These are phyloP conservation scores for Notospermus geniculatus DNA, from an alignment of 1,140 invertebrate genomes.

Conservation along the genomic window DNA sequence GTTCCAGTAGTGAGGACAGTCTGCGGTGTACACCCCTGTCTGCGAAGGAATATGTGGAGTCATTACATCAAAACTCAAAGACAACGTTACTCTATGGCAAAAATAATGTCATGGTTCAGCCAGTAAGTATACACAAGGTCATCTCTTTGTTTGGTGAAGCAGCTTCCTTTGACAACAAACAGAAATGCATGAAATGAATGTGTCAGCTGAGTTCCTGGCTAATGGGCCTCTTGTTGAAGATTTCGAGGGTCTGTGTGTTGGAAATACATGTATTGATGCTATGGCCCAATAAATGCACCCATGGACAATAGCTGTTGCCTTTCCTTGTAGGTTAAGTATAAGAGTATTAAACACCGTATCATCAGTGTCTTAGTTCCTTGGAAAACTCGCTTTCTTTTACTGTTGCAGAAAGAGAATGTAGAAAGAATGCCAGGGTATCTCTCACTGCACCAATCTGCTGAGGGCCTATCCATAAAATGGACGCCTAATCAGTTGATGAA, in stretches of 20 bases:
- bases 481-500: constrained; percentile 90
- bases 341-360: no score
- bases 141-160: no score
- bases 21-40: constrained; percentile 51
- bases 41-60: constrained; percentile 91
- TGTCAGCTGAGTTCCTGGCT: no score
- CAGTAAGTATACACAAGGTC: no score
- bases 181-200: no score
- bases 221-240: no score
- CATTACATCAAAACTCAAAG: constrained; percentile 87
- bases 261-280: no score
- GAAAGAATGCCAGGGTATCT: constrained; percentile 82
- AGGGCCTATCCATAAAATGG: constrained; percentile 63
- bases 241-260: no score
- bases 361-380: neutral
- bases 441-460: constrained; percentile 78
- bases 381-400: neutral
- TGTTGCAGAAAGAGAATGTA: constrained; percentile 69
- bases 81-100: constrained; percentile 93
- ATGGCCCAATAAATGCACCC: no score
- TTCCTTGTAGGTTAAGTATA: no score
- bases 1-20: constrained; percentile 50
- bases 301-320: no score
- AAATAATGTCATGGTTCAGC: constrained; percentile 88
- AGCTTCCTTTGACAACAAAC: no score